Conservation (phyloP, 2,888 invertebrate species). For the Nomada flava region DNA sequence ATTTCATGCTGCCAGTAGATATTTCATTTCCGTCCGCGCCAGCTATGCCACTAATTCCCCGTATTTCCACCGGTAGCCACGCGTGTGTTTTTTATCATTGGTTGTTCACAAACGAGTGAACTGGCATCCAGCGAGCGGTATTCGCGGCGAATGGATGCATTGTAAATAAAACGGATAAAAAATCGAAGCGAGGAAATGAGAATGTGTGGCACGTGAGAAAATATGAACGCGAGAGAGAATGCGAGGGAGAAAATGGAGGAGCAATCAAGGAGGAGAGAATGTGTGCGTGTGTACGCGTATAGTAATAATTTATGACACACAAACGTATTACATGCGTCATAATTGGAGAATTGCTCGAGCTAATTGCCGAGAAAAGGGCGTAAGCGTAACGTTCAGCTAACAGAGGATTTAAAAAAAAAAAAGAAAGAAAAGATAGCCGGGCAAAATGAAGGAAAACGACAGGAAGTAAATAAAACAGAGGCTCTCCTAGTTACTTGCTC, state of each 20-base stretch:
- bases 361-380: conserved; percentile 56
- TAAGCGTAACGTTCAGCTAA: conserved; percentile 52
- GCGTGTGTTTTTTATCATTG: background rate
- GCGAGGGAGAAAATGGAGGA: conserved; percentile 15
- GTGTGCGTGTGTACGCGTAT: conserved; percentile 27
- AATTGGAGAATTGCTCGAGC: conserved; percentile 53
- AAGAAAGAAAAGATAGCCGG: conserved; percentile 16
- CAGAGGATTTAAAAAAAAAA: conserved; percentile 35
- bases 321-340: conserved; percentile 43
- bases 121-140: conserved; percentile 43
- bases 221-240: conserved; percentile 31
- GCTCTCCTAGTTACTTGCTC: conserved; percentile 77
- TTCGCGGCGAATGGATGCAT: conserved; percentile 37
- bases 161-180: conserved; percentile 56
- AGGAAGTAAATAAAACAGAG: conserved; percentile 58
- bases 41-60: conserved; percentile 1
- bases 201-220: conserved; percentile 14
- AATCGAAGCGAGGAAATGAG: conserved; percentile 18
- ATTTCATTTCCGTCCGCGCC: conserved; percentile 15
- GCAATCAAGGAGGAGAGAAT: background rate
- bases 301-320: conserved; percentile 40
- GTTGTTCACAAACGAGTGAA: conserved; percentile 12
- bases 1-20: conserved; percentile 10
- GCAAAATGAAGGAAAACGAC: conserved; percentile 35
- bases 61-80: background rate